A percentile compares a stretch with the other conserved stretches of the same genome.
These are phyloP conservation scores for Nerophis ophidion DNA, from an alignment of 2,113 vertebrate genomes.

Conservation along the genomic window DNA sequence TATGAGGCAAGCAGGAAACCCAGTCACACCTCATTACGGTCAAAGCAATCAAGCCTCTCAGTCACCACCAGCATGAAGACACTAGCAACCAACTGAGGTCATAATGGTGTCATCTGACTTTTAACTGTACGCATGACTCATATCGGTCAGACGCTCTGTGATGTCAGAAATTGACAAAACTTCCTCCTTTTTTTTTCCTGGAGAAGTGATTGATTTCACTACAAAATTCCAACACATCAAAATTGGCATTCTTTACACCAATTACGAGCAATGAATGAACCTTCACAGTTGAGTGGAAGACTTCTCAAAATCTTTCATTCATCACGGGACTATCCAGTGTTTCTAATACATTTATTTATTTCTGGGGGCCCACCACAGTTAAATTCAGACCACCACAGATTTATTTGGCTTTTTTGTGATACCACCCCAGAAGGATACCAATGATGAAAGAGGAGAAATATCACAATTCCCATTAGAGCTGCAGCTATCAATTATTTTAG, in stretches of 20 bases:
- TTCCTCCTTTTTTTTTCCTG: slow-evolving; percentile 6
- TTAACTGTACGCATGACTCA: slow-evolving; percentile 48
- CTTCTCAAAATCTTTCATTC: too few species aligned
- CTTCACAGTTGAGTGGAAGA: too few species aligned
- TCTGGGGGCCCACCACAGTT: too few species aligned
- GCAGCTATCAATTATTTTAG: too few species aligned
- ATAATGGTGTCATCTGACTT: slow-evolving; percentile 42
- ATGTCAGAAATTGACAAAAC: neutral
- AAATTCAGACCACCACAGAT: too few species aligned
- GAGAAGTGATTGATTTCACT: neutral
- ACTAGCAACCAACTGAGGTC: slow-evolving; percentile 4
- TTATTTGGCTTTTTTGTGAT: too few species aligned
- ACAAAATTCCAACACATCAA: neutral
- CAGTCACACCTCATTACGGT: slow-evolving; percentile 54
- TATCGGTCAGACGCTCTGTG: slow-evolving; percentile 11
- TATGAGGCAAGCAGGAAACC: slow-evolving; percentile 61
- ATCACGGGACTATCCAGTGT: too few species aligned
- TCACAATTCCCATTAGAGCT: too few species aligned
- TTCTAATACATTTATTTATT: too few species aligned
- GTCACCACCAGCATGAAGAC: slow-evolving; percentile 18
- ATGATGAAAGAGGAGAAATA: too few species aligned
- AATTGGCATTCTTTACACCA: neutral
- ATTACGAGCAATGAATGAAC: too few species aligned
- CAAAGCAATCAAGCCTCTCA: slow-evolving; percentile 45
- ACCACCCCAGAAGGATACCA: too few species aligned